Base-by-base conservation (phyloP, 2,888 invertebrate genomes). In the Eutolmus rufibarbis region DNA sequence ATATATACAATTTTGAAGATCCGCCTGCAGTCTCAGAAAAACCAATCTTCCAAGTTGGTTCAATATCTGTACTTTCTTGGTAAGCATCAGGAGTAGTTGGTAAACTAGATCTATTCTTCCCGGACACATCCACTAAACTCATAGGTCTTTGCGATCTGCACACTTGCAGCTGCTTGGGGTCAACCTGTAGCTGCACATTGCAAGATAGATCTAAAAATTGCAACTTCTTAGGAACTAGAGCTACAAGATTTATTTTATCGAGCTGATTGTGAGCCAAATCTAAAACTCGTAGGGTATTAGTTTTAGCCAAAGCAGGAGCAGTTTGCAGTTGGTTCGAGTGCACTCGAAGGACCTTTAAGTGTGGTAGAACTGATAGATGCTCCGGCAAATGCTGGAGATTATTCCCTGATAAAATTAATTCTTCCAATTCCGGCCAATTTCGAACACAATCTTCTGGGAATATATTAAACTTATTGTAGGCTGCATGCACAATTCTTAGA, bases 251-350 rank as follows among this genome's bases (percentile, higher is more conserved):
- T 87, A 97, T 94, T 89, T 95, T 95, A 91, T 97, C 96, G 85
- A 97, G 92, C 91, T 97, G 96, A 91, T 97, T 97, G 91, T 97
- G 97, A 0, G 97, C 97, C 89, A 97, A 94, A 92, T 97, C 97
- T 87, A 97, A 93, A 23, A 97, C 96, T 93, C 96, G 95, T 5
- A 97, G 93, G 2, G 95, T 95, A 46, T 94, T 93, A 90, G 96
- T 94, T 91, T 95, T 95, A n/a, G 95, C 95, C 90, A 97, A 94
- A 91, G 95, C 95, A 0, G 97, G 97, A 82, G 96, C 95, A 40
- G 94, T 94, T 89, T 96, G 94, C 86, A 97, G 92, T 89, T 96
- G 94, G 92, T 97, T 97, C 0, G 97, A 97, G 92, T 97, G 97
- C 5, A 97, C 95, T 90, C 97, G 94, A 84, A 97, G 93, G 19